phyloP scores from a whole-genome alignment of 2,797 vertebrate species.

The Phaenicophaeus curvirostris region DNA sequence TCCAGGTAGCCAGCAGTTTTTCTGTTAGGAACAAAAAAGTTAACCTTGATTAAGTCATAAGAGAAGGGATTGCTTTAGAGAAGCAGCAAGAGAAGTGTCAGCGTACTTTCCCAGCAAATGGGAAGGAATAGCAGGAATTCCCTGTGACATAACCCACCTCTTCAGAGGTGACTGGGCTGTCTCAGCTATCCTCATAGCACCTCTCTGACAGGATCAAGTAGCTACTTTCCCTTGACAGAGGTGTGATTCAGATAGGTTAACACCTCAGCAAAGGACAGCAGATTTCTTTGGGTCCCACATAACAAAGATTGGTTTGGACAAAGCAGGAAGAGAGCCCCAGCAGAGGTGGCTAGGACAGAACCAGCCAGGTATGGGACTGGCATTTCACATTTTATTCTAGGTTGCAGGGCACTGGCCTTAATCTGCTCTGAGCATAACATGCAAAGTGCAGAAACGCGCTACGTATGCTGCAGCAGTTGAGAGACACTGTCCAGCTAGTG shows the following conservation, averaged over 20 bases:
- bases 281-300: not conserved
- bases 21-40: conserved; percentile 76
- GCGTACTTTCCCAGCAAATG: not conserved
- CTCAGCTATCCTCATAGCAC: not conserved
- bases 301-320: not conserved
- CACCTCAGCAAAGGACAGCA: not conserved
- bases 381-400: not conserved
- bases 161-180: not conserved
- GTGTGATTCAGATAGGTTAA: not conserved
- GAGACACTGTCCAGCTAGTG: not conserved
- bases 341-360: not conserved
- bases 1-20: conserved; percentile 88
- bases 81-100: not conserved
- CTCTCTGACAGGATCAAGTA: not conserved
- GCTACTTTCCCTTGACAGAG: not conserved
- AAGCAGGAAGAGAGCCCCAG: not conserved
- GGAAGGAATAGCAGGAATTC: not conserved
- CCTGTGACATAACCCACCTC: not conserved
- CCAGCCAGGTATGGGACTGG: not conserved
- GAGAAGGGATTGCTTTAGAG: not conserved
- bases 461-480: not conserved
- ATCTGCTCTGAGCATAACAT: not conserved
- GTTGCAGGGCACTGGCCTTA: not conserved
- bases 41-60: not conserved
- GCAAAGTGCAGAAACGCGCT: fast-evolving